Evolutionary conservation across 2,113 vertebrate species (phyloP).

Genomic region (Piaya cayana): DNA sequence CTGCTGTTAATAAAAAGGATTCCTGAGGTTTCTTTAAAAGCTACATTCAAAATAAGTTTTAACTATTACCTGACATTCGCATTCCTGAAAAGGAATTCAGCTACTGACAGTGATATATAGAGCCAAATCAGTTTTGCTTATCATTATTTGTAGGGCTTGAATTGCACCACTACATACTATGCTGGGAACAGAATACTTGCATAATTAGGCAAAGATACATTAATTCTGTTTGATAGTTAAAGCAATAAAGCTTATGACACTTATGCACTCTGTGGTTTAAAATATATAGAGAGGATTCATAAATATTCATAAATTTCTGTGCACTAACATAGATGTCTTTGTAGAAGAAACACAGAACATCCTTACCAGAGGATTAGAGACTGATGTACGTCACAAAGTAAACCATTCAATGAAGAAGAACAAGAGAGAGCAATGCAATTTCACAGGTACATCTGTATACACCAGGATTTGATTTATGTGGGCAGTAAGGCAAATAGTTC

Average conservation of each 20-base stretch:
- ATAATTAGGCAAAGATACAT: background rate
- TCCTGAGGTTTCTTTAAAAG: background rate
- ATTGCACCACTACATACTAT: background rate
- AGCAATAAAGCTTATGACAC: background rate
- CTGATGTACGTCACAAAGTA: background rate
- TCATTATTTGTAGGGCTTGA: background rate
- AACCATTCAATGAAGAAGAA: constrained; percentile 25
- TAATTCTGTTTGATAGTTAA: background rate
- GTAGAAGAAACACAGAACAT: background rate
- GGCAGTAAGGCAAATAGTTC: background rate
- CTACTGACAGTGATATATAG: background rate
- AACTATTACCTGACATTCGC: background rate
- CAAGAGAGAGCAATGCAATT: constrained; percentile 38
- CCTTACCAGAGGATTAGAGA: background rate
- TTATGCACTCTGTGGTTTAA: background rate
- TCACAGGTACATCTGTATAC: constrained; percentile 45
- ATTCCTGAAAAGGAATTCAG: background rate
- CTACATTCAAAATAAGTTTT: background rate
- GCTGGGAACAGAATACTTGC: background rate
- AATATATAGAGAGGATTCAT: background rate
- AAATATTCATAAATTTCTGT: background rate
- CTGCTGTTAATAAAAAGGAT: background rate
- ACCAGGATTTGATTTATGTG: background rate
- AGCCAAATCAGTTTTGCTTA: background rate
- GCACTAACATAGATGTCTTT: background rate